Conservation (phyloP, 2,888 invertebrate genomes). For the Cremastinae sp. region DNA sequence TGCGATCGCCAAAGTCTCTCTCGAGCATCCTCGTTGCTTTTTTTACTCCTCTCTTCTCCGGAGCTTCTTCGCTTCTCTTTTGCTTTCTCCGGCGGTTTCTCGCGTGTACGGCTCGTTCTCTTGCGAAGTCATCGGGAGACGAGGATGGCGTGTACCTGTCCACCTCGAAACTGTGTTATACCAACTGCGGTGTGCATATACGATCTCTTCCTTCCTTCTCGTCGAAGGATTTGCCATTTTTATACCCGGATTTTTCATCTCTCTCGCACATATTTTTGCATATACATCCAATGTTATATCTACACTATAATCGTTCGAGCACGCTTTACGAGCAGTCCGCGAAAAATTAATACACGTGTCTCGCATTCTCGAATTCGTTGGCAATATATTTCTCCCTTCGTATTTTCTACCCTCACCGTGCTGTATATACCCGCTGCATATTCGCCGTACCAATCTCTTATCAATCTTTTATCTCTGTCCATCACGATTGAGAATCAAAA, state of each 20-base stretch:
- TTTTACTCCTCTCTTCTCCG: constrained; percentile 24
- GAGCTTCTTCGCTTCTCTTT: too few relatives aligned
- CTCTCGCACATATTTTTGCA: constrained; percentile 4
- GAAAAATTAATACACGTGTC: constrained; percentile 79
- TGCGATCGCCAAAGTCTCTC: constrained; percentile 58
- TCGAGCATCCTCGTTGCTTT: constrained; percentile 49
- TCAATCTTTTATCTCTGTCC: constrained; percentile 16
- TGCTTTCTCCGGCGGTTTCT: constrained; percentile 49
- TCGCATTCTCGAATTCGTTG: constrained; percentile 76
- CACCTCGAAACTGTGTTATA: constrained; percentile 60
- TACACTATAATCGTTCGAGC: constrained; percentile 77
- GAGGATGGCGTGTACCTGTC: constrained; percentile 60
- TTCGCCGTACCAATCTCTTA: constrained; percentile 11
- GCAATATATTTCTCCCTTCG: constrained; percentile 61
- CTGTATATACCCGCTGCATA: constrained; percentile 9
- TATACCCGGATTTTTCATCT: constrained; percentile 3
- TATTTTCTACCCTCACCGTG: constrained; percentile 11
- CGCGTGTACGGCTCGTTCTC: constrained; percentile 55
- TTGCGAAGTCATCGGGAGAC: constrained; percentile 53
- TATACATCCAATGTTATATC: constrained; percentile 68
- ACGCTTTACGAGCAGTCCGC: constrained; percentile 77
- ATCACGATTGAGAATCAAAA: background rate
- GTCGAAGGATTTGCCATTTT: constrained; percentile 37
- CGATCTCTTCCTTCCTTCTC: constrained; percentile 39
- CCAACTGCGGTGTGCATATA: constrained; percentile 50